Percentiles rank a stretch among this genome's conserved stretches.
These are phyloP conservation scores for Drosophila saltans DNA, from an alignment of 1,140 invertebrate genomes.

Conservation along the genomic window DNA sequence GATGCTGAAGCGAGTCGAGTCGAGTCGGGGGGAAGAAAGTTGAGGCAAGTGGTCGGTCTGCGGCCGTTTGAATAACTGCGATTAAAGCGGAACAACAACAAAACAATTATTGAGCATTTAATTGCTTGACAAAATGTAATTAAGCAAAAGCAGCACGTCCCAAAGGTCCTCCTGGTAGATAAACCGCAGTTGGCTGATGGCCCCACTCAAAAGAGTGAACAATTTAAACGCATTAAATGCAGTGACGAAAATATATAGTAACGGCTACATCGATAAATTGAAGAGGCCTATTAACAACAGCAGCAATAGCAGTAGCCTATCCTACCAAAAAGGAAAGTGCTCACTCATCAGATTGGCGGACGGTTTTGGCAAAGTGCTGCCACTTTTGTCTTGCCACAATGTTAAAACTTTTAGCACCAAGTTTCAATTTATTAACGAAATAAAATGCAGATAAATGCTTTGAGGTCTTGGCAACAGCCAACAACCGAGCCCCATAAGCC, in stretches of 20 bases:
- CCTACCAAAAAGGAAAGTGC: slow-evolving; percentile 22
- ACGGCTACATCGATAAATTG: slow-evolving; percentile 29
- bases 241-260: slow-evolving; percentile 28
- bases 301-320: slow-evolving; percentile 16
- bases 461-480: slow-evolving; percentile 31
- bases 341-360: slow-evolving; percentile 39
- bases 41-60: slow-evolving; percentile 20
- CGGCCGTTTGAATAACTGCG: slow-evolving; percentile 72
- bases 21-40: background rate
- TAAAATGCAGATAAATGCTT: slow-evolving; percentile 77
- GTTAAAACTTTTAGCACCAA: slow-evolving; percentile 64
- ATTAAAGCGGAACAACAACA: slow-evolving; percentile 69
- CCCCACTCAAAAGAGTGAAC: slow-evolving; percentile 10
- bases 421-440: slow-evolving; percentile 81
- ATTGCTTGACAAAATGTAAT: slow-evolving; percentile 80
- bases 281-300: slow-evolving; percentile 57
- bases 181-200: slow-evolving; percentile 55
- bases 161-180: slow-evolving; percentile 40
- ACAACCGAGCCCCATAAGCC: slow-evolving; percentile 56
- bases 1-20: slow-evolving; percentile 14
- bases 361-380: slow-evolving; percentile 28
- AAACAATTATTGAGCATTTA: slow-evolving; percentile 81
- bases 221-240: slow-evolving; percentile 50
- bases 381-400: slow-evolving; percentile 19
- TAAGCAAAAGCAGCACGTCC: slow-evolving; percentile 76